Evolutionary conservation across 2,797 vertebrate genomes (phyloP), one percentile per base, ranked within the genome.

Genomic region (Helostoma temminkii): DNA sequence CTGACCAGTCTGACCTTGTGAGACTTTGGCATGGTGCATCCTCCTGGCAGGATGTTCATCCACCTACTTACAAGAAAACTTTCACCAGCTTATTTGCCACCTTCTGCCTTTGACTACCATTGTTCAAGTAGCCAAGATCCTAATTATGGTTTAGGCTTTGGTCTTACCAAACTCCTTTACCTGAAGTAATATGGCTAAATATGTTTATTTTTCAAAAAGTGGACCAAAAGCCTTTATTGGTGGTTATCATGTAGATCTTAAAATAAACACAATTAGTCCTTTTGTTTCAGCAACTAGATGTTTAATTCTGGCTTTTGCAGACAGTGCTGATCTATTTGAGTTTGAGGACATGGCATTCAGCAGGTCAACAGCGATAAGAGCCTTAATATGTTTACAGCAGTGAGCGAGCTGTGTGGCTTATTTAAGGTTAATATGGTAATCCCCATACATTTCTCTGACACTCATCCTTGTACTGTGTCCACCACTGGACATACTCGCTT

Each of bases 361-460:
- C 53, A 34, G 77, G 63, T 83, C 58, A 73, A 19, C 57, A 47
- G 60, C 34, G 64, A 77, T 87, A 89, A 91, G 77, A 83, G 64
- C 43, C 79, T 86, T 89, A 90, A 82, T 88, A 74, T 80, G 73
- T 78, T 86, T 78, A 57, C 30, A 4, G 63, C 41, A 60, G 48
- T 54, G 41, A 64, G 66, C 47, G 10, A 39, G 56, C 58, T 12
- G 1, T n/a, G 28, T 25, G 47, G 64, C 74, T 59, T 43, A 64
- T 81, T 87, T 58, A 8, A 69, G 80, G 65, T 74, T 73, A 70
- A 78, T 85, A 75, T 72, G 65, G 25, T 90, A 87, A 92, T 88
- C 85, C 74, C 18, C 45, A 43, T 66, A 66, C 34, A 6, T 76
- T 69, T 75, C 46, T 45, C n/a, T 85, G 86, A 86, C 81, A 76